Evolutionary conservation across 1,140 invertebrate species (phyloP), one percentile per base, ranked within the genome.

Genomic region (Mya arenaria): DNA sequence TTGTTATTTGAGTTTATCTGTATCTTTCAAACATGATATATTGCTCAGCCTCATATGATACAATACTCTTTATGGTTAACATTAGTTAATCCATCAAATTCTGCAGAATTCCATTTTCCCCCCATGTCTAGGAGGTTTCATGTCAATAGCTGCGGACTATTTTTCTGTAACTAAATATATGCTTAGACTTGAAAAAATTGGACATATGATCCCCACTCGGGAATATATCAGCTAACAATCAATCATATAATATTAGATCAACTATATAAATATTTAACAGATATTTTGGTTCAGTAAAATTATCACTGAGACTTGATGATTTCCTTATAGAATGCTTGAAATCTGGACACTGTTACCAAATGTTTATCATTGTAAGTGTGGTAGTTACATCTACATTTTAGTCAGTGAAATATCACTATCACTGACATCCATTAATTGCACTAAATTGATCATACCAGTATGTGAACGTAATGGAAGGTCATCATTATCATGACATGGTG

Each of bases 21-120:
- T 48, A 75, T 75, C 73, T 63, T 48, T 63, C 36, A 30, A 41
- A 28, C 30, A 63, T 63, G 73, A 75, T 75, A 65, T 75, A 65
- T 75, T 48, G 48, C 48, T 23, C 34, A 19, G 58, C 41, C 32
- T 65, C 56, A 28, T 75, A 62, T 75, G 36, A 75, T 75, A 75
- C 30, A 65, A 58, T 55, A 75, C 62, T 75, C 73, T 75, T 28
- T 75, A 65, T 32, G 25, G 41, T 13, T 30, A 41, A 58, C 28
- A 48, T 44, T 5, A 30, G 37, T 65, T 63, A 63, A 75, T 75
- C 58, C 55, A 72, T 72, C 69, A 72, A 72, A 72, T 55, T 44
- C 28, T 6, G n/a, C 37, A 4, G 0, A 19, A 5, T 55, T 37
- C 56, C 52, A n/a, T 4, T n/a, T 17, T 52, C 48, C 48, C 48